Percentiles rank a stretch among this genome's conserved stretches.
Conservation (phyloP, 2,113 vertebrate genomes). For the Cephalophus harveyi region DNA sequence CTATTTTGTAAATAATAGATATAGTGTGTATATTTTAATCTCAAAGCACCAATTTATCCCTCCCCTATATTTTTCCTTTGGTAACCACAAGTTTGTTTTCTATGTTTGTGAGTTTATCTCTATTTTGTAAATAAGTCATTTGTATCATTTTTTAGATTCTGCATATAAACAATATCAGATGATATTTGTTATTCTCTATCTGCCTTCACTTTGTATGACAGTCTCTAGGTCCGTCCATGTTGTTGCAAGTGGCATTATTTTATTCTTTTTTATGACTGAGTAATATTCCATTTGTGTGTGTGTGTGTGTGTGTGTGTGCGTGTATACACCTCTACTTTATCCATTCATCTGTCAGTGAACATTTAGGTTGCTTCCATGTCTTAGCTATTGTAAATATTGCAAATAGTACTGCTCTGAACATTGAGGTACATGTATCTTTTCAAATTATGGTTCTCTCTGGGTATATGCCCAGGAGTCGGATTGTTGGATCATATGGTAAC, state of each 20-base stretch:
- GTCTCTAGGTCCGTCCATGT: not conserved
- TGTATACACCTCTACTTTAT: not conserved
- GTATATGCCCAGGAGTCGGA: not conserved
- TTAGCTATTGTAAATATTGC: not conserved
- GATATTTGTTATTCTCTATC: not conserved
- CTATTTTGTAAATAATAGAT: not conserved
- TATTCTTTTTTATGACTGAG: not conserved
- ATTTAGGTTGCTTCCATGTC: not conserved
- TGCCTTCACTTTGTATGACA: not conserved
- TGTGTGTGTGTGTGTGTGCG: not conserved
- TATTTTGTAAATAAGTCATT: not conserved
- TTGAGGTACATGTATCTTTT: not conserved
- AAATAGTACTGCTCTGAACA: not conserved
- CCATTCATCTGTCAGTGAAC: not conserved
- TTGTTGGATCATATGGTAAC: not conserved
- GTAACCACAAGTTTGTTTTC: not conserved
- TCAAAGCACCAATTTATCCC: not conserved
- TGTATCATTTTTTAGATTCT: not conserved
- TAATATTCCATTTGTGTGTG: not conserved
- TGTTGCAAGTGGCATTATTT: not conserved
- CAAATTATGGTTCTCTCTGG: not conserved
- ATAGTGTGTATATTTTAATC: not conserved
- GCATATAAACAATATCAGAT: not conserved
- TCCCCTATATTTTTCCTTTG: not conserved
- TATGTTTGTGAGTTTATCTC: not conserved